Conservation (phyloP, 2,888 invertebrate species). For the Zaprionus lineosus region DNA sequence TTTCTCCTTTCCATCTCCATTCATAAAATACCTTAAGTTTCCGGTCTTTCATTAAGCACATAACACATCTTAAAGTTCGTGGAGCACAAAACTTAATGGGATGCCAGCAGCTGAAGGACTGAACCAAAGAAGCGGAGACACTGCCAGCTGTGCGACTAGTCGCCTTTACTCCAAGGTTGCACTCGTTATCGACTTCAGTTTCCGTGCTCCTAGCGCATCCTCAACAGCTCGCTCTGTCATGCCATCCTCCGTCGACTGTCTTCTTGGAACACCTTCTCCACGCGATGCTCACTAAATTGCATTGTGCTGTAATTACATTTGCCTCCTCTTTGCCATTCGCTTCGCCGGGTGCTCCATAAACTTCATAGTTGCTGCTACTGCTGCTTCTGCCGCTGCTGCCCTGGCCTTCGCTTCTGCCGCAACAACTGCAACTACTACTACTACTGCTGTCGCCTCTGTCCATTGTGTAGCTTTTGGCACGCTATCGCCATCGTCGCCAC, state of each 20-base stretch:
- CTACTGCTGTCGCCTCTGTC: slow-evolving; percentile 47
- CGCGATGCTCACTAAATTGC: slow-evolving; percentile 65
- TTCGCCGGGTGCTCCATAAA: slow-evolving; percentile 19
- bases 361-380: slow-evolving; percentile 6
- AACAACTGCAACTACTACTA: no score
- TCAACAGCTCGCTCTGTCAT: slow-evolving; percentile 1
- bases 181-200: slow-evolving; percentile 71
- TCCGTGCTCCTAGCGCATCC: slow-evolving; percentile 54
- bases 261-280: slow-evolving; percentile 22
- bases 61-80: slow-evolving; percentile 56
- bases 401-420: no score
- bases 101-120: slow-evolving; percentile 8
- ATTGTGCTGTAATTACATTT: slow-evolving; percentile 77
- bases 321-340: slow-evolving; percentile 24
- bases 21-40: slow-evolving; percentile 46
- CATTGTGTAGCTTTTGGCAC: slow-evolving; percentile 57
- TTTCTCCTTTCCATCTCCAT: no score
- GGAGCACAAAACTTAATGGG: slow-evolving; percentile 38
- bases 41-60: slow-evolving; percentile 16
- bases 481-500: slow-evolving; percentile 35
- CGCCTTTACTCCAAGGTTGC: slow-evolving; percentile 52
- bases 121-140: slow-evolving; percentile 8
- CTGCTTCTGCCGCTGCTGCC: slow-evolving; percentile 9
- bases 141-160: not conserved
- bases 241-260: slow-evolving; percentile 10